Conservation (phyloP, 1,140 invertebrate species). For the Agrilus planipennis region DNA sequence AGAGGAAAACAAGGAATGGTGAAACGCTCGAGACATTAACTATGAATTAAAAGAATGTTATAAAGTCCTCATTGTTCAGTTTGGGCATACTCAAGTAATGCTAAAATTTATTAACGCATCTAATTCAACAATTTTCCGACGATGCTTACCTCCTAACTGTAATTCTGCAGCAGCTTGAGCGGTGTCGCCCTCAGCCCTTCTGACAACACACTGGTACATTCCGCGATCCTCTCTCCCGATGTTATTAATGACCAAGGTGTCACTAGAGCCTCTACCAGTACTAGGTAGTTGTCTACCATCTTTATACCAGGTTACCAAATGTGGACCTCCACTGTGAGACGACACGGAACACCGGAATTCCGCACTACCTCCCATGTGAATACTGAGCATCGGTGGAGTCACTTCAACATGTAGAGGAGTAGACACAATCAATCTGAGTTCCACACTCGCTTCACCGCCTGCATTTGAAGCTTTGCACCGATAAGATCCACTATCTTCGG, state of each 20-base stretch:
- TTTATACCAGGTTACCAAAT: conserved; percentile 47
- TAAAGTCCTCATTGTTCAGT: no score
- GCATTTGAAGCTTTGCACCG: conserved; percentile 56
- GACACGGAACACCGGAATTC: conserved; percentile 54
- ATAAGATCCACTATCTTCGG: conserved; percentile 58
- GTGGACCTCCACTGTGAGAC: conserved; percentile 35
- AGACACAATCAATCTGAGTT: conserved; percentile 51
- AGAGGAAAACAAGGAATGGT: no score
- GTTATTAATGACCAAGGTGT: conserved; percentile 50
- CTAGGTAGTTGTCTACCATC: conserved; percentile 58
- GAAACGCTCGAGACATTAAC: no score
- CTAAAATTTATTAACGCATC: no score
- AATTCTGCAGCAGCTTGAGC: conserved; percentile 71
- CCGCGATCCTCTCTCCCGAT: conserved; percentile 66
- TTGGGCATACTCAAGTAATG: no score
- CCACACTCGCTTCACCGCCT: conserved; percentile 55
- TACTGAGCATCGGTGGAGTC: conserved; percentile 53
- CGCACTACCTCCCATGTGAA: conserved; percentile 63
- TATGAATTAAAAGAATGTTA: no score
- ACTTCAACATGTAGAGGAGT: conserved; percentile 60
- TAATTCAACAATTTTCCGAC: no score
- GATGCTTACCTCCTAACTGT: conserved; percentile 57
- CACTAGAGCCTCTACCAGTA: conserved; percentile 47
- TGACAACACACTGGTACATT: conserved; percentile 78
- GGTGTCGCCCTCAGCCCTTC: conserved; percentile 59